These are phyloP conservation scores for Mycalesis mineus DNA, from an alignment of 2,888 invertebrate genomes.

Conservation along the genomic window DNA sequence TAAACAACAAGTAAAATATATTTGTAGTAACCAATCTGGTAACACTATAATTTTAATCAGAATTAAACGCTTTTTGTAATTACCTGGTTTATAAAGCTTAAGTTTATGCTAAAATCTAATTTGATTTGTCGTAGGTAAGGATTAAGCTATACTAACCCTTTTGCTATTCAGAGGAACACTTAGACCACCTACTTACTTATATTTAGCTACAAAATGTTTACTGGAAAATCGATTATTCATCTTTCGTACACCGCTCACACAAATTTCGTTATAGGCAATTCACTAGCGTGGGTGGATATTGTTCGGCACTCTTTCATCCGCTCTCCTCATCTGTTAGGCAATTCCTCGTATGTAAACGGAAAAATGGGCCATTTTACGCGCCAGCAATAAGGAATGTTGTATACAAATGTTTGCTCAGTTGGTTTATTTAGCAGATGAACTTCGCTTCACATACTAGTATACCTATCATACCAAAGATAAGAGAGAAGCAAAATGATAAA, in stretches of 20 bases:
- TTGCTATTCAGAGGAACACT: too few relatives aligned
- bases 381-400: constrained; percentile 23
- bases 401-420: constrained; percentile 16
- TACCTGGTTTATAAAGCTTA: too few relatives aligned
- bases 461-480: too few relatives aligned
- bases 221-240: constrained; percentile 5
- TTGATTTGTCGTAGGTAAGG: background rate
- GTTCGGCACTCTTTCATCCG: constrained; percentile 14
- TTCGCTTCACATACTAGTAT: too few relatives aligned
- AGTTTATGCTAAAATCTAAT: too few relatives aligned
- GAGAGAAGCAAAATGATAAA: too few relatives aligned
- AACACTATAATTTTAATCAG: too few relatives aligned
- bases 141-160: background rate
- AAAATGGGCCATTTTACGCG: constrained; percentile 14
- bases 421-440: constrained; percentile 13
- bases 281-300: constrained; percentile 17
- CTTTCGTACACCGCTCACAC: constrained; percentile 14
- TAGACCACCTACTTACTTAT: background rate
- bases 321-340: constrained; percentile 23
- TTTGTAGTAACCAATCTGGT: too few relatives aligned
- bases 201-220: background rate
- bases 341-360: constrained; percentile 25
- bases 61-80: too few relatives aligned
- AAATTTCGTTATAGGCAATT: constrained; percentile 32
- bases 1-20: too few relatives aligned